phyloP scores from a whole-genome alignment of 2,888 invertebrate genomes.

The Entomobrya multifasciata region DNA sequence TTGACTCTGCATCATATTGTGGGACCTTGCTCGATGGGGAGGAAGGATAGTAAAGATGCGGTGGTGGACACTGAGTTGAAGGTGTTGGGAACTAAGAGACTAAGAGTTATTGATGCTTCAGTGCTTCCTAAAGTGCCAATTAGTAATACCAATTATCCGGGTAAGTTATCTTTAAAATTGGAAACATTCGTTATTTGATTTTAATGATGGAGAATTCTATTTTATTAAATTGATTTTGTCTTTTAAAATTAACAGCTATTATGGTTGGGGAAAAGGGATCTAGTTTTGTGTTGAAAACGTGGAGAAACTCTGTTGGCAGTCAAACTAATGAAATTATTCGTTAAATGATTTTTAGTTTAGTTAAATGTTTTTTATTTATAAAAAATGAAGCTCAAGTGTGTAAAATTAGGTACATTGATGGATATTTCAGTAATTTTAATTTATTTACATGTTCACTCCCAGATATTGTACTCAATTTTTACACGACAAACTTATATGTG shows the following conservation, averaged over 20 bases:
- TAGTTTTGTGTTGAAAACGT: slow-evolving; percentile 58
- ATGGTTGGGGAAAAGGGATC: slow-evolving; percentile 74
- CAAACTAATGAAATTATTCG: slow-evolving; percentile 72
- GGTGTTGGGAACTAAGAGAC: slow-evolving; percentile 69
- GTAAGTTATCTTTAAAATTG: no score
- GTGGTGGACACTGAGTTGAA: slow-evolving; percentile 73
- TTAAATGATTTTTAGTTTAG: no score
- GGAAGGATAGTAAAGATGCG: slow-evolving; percentile 62
- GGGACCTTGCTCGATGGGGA: slow-evolving; percentile 75
- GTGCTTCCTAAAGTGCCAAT: slow-evolving; percentile 67
- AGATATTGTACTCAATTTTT: no score
- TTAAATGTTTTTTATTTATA: no score
- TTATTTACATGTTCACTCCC: no score
- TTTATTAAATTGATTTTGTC: background rate
- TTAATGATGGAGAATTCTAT: no score
- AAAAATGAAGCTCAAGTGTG: no score
- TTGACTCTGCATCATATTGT: slow-evolving; percentile 74
- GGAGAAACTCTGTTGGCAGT: slow-evolving; percentile 66
- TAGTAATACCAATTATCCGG: slow-evolving; percentile 66
- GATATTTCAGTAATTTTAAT: no score
- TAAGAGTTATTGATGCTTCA: slow-evolving; percentile 72
- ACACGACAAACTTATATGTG: no score
- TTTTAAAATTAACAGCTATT: slow-evolving; percentile 59
- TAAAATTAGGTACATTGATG: no score
- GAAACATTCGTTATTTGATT: no score